Percentiles rank a stretch among this genome's conserved stretches.
Conservation (phyloP, 2,797 vertebrate genomes). For the Hoplostethus atlanticus region DNA sequence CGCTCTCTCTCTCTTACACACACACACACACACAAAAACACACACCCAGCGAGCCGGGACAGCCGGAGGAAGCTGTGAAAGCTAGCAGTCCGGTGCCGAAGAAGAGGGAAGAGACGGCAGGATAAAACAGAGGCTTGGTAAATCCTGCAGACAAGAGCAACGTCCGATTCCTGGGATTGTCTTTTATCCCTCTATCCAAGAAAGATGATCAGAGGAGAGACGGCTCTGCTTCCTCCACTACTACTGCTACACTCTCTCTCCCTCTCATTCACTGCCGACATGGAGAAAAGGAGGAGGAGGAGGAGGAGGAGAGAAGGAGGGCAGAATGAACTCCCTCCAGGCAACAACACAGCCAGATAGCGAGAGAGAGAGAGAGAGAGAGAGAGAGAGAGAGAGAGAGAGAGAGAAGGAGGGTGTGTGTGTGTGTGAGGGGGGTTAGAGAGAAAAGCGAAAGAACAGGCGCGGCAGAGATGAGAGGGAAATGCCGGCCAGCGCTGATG, state of each 20-base stretch:
- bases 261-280: constrained; percentile 79
- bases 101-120: constrained; percentile 57
- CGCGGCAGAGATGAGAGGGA: constrained; percentile 63
- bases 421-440: constrained; percentile 32
- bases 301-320: constrained; percentile 73
- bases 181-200: constrained; percentile 81
- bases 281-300: constrained; percentile 76
- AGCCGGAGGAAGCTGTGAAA: constrained; percentile 63
- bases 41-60: constrained; percentile 65
- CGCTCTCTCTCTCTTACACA: constrained; percentile 46
- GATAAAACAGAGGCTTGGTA: constrained; percentile 69
- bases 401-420: constrained; percentile 12
- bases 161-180: constrained; percentile 69
- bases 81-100: constrained; percentile 65
- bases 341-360: constrained; percentile 80
- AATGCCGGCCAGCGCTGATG: constrained; percentile 81
- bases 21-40: background rate
- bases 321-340: constrained; percentile 83
- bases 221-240: constrained; percentile 71
- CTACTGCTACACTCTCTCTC: constrained; percentile 69
- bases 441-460: constrained; percentile 55
- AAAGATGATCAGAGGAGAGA: constrained; percentile 82
- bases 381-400: constrained; percentile 20
- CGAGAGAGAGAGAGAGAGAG: constrained; percentile 58
- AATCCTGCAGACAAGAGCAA: constrained; percentile 83